Conservation (phyloP, 1,140 invertebrate genomes). For the Microvelia longipes region DNA sequence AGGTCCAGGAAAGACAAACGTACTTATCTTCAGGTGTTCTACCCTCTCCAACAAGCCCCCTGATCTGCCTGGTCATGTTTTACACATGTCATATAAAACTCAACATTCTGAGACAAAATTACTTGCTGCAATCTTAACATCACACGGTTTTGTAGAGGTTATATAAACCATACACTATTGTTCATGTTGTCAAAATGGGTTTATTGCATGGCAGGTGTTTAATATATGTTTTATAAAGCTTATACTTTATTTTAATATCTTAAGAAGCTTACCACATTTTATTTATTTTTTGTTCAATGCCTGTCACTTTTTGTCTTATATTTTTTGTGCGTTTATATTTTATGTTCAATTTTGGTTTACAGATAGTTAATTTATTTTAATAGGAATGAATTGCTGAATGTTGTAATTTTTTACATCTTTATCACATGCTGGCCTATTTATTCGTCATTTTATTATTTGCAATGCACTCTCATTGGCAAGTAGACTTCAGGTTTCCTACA, state of each 20-base stretch:
- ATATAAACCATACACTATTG: neutral
- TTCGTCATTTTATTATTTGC: no score
- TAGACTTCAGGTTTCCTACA: no score
- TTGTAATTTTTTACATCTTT: no score
- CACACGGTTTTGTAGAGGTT: neutral
- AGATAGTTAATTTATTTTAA: no score
- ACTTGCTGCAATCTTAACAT: neutral
- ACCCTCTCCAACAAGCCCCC: neutral
- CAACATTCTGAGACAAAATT: neutral
- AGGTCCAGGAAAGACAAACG: neutral
- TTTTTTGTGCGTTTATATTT: no score
- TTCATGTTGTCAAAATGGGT: neutral
- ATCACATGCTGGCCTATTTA: no score
- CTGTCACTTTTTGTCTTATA: no score
- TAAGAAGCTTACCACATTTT: no score
- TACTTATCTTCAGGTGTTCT: neutral
- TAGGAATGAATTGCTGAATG: no score
- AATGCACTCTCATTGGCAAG: no score
- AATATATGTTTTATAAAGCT: neutral
- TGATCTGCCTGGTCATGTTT: neutral
- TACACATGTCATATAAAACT: neutral
- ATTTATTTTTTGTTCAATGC: no score
- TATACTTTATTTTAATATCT: neutral
- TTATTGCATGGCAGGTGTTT: neutral
- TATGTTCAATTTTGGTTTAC: no score